phyloP scores from a whole-genome alignment of 2,113 vertebrate genomes.

The Xerus inauris region DNA sequence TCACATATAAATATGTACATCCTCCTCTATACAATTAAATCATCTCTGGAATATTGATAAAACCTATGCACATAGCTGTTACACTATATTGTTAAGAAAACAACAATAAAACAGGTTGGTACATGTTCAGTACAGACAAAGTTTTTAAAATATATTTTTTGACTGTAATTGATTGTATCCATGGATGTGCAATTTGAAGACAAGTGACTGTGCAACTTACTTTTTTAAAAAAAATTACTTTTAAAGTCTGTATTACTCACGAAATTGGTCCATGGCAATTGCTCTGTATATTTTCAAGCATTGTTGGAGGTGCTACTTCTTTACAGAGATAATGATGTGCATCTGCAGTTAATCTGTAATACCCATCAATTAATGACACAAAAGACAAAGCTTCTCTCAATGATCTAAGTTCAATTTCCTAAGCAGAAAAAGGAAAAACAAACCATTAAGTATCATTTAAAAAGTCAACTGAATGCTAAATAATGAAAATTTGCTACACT shows the following conservation, averaged over 20 bases:
- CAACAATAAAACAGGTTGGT: not conserved
- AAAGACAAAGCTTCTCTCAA: constrained; percentile 95
- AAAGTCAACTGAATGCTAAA: constrained; percentile 2
- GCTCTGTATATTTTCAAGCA: constrained; percentile 95
- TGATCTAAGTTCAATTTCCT: constrained; percentile 96
- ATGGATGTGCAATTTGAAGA: not conserved
- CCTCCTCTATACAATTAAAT: not conserved
- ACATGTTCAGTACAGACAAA: not conserved
- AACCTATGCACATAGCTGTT: not conserved
- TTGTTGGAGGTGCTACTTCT: constrained; percentile 94
- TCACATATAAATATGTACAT: not conserved
- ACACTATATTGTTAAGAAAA: not conserved
- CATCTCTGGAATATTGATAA: not conserved
- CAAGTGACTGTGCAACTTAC: not conserved
- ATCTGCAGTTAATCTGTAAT: constrained; percentile 95
- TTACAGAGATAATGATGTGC: constrained; percentile 98
- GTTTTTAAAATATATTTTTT: not conserved
- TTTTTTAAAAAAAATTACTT: constrained; percentile 21
- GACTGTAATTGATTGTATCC: not conserved
- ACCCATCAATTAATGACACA: constrained; percentile 96
- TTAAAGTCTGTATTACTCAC: constrained; percentile 87
- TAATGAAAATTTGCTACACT: constrained; percentile 22
- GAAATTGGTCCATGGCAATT: constrained; percentile 96
- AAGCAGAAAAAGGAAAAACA: constrained; percentile 53
- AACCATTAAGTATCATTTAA: not conserved